A percentile compares a stretch with the other conserved stretches of the same genome.
Evolutionary conservation across 2,888 invertebrate species (phyloP).

Genomic region (Hypena proboscidalis): DNA sequence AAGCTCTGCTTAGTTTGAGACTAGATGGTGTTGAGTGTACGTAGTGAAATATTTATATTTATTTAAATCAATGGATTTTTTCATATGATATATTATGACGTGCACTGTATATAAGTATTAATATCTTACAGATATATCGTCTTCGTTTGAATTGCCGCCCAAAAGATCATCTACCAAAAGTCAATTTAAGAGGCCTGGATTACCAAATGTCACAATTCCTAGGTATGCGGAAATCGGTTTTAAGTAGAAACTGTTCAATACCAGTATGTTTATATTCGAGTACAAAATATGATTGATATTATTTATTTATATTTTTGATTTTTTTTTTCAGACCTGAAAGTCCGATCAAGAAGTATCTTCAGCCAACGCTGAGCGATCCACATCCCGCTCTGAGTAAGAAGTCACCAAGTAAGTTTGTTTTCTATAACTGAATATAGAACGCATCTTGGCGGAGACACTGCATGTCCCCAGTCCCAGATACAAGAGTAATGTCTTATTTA

Average conservation of each 20-base stretch:
- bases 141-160: slow-evolving; percentile 70
- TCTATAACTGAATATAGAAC: neutral
- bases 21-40: too few relatives aligned
- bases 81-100: too few relatives aligned
- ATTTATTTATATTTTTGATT: neutral
- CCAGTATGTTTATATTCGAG: neutral
- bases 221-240: too few relatives aligned
- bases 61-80: neutral
- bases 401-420: slow-evolving; percentile 82
- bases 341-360: slow-evolving; percentile 92
- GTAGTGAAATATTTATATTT: too few relatives aligned
- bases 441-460: neutral
- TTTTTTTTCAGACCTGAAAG: slow-evolving; percentile 90
- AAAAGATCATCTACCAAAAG: slow-evolving; percentile 74
- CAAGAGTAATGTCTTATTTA: too few relatives aligned
- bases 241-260: too few relatives aligned
- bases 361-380: slow-evolving; percentile 92
- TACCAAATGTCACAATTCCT: slow-evolving; percentile 71
- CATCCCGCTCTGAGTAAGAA: slow-evolving; percentile 86
- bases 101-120: neutral
- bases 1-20: too few relatives aligned
- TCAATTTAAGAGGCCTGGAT: slow-evolving; percentile 71
- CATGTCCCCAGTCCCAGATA: too few relatives aligned
- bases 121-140: slow-evolving; percentile 59
- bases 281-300: neutral